Conservation (phyloP, 2,888 invertebrate species). For the Drosophila anomalipes region DNA sequence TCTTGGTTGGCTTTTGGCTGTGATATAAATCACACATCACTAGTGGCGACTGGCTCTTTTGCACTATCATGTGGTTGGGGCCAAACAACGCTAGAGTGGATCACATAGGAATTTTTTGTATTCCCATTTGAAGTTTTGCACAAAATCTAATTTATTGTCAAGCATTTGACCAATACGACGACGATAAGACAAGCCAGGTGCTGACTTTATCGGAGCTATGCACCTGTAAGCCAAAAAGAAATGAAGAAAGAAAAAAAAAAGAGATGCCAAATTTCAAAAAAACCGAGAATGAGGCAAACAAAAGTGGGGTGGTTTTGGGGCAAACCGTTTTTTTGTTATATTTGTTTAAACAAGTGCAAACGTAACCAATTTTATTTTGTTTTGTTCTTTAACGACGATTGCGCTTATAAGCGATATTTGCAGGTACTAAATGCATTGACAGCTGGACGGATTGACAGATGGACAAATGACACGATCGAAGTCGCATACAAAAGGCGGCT, state of each 20-base stretch:
- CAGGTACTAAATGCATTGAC: slow-evolving; percentile 65
- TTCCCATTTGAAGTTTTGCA: slow-evolving; percentile 54
- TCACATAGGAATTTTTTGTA: slow-evolving; percentile 22
- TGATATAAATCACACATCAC: slow-evolving; percentile 67
- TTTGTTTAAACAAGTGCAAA: slow-evolving; percentile 73
- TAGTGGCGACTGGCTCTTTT: slow-evolving; percentile 40
- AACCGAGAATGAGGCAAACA: slow-evolving; percentile 2
- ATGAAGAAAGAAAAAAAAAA: slow-evolving; percentile 16
- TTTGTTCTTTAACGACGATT: slow-evolving; percentile 50
- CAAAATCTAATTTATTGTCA: slow-evolving; percentile 78
- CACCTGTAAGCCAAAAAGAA: slow-evolving; percentile 61
- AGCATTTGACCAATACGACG: slow-evolving; percentile 54
- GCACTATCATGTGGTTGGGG: slow-evolving; percentile 56
- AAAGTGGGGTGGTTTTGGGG: slow-evolving; percentile 1
- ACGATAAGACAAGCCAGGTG: slow-evolving; percentile 63
- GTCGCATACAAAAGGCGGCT: slow-evolving; percentile 62
- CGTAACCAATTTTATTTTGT: slow-evolving; percentile 68
- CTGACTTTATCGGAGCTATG: slow-evolving; percentile 58
- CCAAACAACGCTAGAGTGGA: slow-evolving; percentile 63
- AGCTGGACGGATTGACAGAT: slow-evolving; percentile 48
- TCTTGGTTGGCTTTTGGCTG: slow-evolving; percentile 16
- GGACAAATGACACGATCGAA: slow-evolving; percentile 61
- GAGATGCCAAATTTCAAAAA: slow-evolving; percentile 10
- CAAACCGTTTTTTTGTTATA: slow-evolving; percentile 22
- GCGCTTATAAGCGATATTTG: slow-evolving; percentile 49